Conservation (phyloP, 1,140 invertebrate genomes). For the Neodiprion pinetum region DNA sequence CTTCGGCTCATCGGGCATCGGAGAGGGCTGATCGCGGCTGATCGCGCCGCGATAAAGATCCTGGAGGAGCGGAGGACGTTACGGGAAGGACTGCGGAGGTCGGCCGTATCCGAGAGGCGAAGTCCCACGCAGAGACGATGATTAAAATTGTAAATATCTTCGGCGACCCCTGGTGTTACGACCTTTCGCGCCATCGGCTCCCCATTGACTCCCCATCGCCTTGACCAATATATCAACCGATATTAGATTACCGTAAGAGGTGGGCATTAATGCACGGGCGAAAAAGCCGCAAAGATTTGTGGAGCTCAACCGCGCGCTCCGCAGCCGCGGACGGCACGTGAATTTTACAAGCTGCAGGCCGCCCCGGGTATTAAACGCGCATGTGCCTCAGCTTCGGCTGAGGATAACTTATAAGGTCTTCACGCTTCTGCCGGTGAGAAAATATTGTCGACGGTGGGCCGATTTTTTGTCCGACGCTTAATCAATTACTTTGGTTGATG, state of each 20-base stretch:
- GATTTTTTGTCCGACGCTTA: too few relatives aligned
- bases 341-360: too few relatives aligned
- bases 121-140: conserved; percentile 49
- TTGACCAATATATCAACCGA: conserved; percentile 52
- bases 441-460: too few relatives aligned
- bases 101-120: conserved; percentile 9
- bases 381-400: too few relatives aligned
- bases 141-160: conserved; percentile 57
- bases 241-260: conserved; percentile 56
- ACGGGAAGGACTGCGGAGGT: background rate
- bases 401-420: too few relatives aligned
- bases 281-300: too few relatives aligned
- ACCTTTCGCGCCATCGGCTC: conserved; percentile 49
- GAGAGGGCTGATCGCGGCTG: conserved; percentile 4
- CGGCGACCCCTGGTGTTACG: conserved; percentile 54
- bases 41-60: conserved; percentile 20
- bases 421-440: too few relatives aligned
- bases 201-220: conserved; percentile 42
- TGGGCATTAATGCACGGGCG: conserved; percentile 38
- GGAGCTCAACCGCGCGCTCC: too few relatives aligned
- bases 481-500: too few relatives aligned
- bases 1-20: conserved; percentile 18
- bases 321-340: too few relatives aligned
- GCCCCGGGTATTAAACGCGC: too few relatives aligned
- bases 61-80: background rate